phyloP scores from a whole-genome alignment of 2,797 vertebrate genomes.

The Enoplosus armatus region DNA sequence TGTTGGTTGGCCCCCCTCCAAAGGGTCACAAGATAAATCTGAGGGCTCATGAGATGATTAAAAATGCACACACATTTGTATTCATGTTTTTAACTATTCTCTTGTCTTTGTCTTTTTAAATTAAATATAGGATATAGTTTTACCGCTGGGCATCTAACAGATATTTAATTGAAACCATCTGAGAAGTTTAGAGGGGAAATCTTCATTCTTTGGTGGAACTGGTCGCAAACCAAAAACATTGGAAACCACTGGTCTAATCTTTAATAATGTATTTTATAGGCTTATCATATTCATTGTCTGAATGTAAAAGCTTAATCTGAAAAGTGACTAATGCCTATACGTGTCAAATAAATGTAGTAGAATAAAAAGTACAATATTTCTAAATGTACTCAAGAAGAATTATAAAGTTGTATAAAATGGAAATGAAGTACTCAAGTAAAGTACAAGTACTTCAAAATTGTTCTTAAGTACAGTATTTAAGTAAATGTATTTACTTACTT shows the following conservation, averaged over 20 bases:
- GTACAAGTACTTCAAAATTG: not conserved
- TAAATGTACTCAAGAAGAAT: not conserved
- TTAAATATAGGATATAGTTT: not conserved
- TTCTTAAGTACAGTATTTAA: not conserved
- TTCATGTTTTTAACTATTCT: not conserved
- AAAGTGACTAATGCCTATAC: not conserved
- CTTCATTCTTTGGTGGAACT: not conserved
- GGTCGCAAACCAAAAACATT: not conserved
- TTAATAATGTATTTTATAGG: not conserved
- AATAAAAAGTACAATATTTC: not conserved
- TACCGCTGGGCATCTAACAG: not conserved
- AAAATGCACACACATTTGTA: not conserved
- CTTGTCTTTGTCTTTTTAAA: not conserved
- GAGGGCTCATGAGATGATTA: not conserved
- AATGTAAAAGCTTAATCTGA: not conserved
- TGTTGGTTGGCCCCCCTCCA: not conserved
- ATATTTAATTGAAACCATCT: not conserved
- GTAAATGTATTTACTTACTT: not conserved
- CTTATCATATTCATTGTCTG: not conserved
- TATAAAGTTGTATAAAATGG: not conserved
- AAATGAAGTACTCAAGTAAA: not conserved
- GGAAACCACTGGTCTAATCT: not conserved
- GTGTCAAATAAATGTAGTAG: not conserved
- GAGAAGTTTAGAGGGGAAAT: not conserved
- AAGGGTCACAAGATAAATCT: not conserved